Conservation (phyloP, 2,113 vertebrate genomes). For the Oriolus oriolus region DNA sequence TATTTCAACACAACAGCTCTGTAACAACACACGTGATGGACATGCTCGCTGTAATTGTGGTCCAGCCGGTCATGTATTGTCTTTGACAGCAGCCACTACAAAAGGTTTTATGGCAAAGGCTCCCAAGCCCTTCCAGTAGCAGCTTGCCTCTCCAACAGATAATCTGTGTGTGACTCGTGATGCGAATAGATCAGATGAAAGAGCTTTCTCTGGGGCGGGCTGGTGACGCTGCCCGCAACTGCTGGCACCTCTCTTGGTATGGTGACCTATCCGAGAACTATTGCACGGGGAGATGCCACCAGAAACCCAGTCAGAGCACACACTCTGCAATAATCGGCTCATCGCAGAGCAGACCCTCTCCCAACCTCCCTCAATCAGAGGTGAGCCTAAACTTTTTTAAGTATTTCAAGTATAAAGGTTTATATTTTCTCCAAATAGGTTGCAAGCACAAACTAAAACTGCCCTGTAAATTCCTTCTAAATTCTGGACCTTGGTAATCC, state of each 20-base stretch:
- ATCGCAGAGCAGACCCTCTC: neutral
- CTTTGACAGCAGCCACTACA: conserved; percentile 20
- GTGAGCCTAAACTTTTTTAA: neutral
- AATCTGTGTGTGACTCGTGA: neutral
- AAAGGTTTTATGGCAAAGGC: neutral
- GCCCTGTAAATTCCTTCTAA: neutral
- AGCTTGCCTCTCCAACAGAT: neutral
- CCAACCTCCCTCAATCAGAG: neutral
- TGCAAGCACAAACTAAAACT: neutral
- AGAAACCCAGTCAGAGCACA: neutral
- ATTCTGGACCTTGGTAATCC: neutral
- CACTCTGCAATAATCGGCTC: fast-evolving
- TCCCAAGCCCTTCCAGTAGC: neutral
- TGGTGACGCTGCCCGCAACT: fast-evolving
- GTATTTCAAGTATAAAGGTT: neutral
- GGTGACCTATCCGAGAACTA: neutral
- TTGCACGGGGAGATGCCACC: neutral
- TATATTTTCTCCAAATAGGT: neutral
- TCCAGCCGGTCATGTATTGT: neutral
- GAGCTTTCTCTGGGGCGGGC: neutral
- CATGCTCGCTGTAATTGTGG: neutral
- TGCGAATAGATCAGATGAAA: neutral
- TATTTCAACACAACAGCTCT: neutral
- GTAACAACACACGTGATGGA: neutral
- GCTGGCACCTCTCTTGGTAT: neutral